A percentile compares a stretch with the other conserved stretches of the same genome.
Evolutionary conservation across 2,888 invertebrate species (phyloP).

Genomic region (Cremastobaeus sp.): DNA sequence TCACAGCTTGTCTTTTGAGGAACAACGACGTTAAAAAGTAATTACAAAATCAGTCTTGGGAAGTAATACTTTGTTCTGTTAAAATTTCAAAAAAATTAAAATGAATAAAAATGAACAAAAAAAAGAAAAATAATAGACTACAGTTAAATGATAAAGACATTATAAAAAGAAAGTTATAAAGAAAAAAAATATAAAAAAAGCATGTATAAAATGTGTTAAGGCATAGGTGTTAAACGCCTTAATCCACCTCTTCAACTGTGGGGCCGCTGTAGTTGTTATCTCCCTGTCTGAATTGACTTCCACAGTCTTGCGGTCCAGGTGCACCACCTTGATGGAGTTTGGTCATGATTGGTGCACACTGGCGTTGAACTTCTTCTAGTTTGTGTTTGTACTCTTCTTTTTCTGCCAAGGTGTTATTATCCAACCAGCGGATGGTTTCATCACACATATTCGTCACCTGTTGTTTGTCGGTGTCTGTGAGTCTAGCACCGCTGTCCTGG

Average conservation of each 20-base stretch:
- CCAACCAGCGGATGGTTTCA: conserved; percentile 81
- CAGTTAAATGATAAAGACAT: no score
- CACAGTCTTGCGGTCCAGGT: conserved; percentile 79
- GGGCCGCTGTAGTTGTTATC: conserved; percentile 82
- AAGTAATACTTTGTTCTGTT: no score
- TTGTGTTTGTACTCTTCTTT: conserved; percentile 83
- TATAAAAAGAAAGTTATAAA: no score
- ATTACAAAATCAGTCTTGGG: conserved; percentile 46
- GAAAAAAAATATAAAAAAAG: no score
- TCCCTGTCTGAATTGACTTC: conserved; percentile 78
- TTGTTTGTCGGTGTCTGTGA: conserved; percentile 79
- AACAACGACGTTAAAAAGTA: conserved; percentile 52
- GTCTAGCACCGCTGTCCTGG: conserved; percentile 89
- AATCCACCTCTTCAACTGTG: conserved; percentile 94
- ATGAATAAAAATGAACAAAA: conserved; percentile 2
- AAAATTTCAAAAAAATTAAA: no score
- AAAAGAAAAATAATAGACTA: no score
- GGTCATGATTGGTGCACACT: conserved; percentile 72
- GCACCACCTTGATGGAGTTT: conserved; percentile 78
- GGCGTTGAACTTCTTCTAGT: conserved; percentile 82
- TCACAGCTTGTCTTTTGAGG: conserved; percentile 32
- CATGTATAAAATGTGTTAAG: no score
- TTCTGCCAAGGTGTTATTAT: conserved; percentile 81
- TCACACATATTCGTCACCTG: conserved; percentile 80
- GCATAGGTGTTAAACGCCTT: no score